These are phyloP conservation scores for Harpagoxenus sublaevis DNA, from an alignment of 2,888 invertebrate species.

Conservation along the genomic window DNA sequence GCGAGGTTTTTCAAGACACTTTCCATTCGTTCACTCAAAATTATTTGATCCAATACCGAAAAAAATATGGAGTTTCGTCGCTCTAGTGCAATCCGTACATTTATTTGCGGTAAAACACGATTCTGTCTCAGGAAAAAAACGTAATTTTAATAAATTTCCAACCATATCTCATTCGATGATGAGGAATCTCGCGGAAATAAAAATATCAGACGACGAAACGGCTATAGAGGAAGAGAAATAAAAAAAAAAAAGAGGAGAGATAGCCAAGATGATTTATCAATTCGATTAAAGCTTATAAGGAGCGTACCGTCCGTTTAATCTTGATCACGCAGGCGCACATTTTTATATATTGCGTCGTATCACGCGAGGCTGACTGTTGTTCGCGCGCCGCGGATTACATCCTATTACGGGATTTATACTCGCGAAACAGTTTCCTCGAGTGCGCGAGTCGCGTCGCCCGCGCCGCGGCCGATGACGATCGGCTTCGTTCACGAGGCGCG, in stretches of 20 bases:
- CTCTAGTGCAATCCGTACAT: neutral
- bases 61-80: neutral
- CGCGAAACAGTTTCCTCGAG: conserved; percentile 21
- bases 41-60: neutral
- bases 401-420: conserved; percentile 45
- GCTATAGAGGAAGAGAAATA: conserved; percentile 36
- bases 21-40: neutral
- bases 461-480: conserved; percentile 7
- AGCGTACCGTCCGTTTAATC: conserved; percentile 80
- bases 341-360: conserved; percentile 81
- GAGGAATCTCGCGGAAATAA: conserved; percentile 70
- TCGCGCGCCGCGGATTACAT: conserved; percentile 60
- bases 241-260: neutral
- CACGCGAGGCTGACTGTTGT: conserved; percentile 78
- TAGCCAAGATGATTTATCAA: conserved; percentile 81
- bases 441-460: neutral
- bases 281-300: conserved; percentile 83
- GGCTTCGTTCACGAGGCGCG: neutral
- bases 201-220: conserved; percentile 82
- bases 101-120: neutral
- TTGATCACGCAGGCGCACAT: conserved; percentile 79
- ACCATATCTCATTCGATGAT: neutral
- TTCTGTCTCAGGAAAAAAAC: neutral
- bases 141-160: conserved; percentile 27
- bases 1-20: conserved; percentile 14